Evolutionary conservation across 2,797 vertebrate genomes (phyloP).

Genomic region (Amazonetta brasiliensis): DNA sequence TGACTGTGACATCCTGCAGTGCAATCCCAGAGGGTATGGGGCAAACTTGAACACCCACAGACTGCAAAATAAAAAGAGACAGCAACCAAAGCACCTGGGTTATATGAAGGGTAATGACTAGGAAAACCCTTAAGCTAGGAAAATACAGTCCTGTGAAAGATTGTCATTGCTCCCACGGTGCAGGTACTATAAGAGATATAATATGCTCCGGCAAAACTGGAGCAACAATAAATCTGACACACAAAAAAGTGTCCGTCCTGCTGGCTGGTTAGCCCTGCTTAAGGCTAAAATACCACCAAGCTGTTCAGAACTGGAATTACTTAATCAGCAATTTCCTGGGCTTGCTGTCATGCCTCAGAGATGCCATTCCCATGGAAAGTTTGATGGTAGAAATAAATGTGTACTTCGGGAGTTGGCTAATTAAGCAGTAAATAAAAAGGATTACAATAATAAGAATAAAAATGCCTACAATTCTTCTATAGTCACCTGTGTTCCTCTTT

Average conservation of each 20-base stretch:
- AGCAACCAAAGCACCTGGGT: background rate
- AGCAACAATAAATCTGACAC: constrained; percentile 7
- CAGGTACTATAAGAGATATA: background rate
- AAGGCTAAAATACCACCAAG: background rate
- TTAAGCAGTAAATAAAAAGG: background rate
- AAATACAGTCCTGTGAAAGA: constrained; percentile 24
- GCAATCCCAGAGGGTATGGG: constrained; percentile 10
- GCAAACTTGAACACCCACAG: constrained; percentile 32
- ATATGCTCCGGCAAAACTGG: background rate
- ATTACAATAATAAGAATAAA: background rate
- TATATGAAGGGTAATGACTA: constrained; percentile 34
- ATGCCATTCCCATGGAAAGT: background rate
- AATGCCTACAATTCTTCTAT: background rate
- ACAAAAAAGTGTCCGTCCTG: background rate
- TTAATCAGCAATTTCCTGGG: constrained; percentile 2
- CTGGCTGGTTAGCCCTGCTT: background rate
- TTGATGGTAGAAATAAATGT: background rate
- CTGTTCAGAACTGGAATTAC: background rate
- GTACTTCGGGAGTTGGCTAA: background rate
- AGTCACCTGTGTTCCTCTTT: background rate
- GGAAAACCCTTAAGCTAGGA: constrained; percentile 28
- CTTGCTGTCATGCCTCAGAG: background rate
- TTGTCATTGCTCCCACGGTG: background rate
- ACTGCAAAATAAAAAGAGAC: background rate
- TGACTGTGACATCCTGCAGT: background rate